phyloP scores from a whole-genome alignment of 2,888 invertebrate species.

The Agonopterix arenella region DNA sequence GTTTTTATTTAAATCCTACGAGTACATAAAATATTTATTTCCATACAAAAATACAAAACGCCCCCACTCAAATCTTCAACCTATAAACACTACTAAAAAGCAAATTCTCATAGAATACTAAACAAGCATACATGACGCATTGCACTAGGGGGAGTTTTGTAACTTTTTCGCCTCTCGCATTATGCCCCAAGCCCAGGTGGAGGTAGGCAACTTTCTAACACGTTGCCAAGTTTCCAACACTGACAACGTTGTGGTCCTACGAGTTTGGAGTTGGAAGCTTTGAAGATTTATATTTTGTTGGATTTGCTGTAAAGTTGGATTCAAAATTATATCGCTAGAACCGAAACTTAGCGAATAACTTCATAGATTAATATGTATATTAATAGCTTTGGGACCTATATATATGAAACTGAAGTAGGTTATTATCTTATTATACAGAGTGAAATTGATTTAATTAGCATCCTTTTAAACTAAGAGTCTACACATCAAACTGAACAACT shows the following conservation, averaged over 20 bases:
- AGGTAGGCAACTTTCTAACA: not conserved
- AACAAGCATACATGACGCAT: slow-evolving; percentile 24
- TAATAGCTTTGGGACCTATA: too few species aligned
- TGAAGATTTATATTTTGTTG: not conserved
- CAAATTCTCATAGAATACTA: slow-evolving; percentile 22
- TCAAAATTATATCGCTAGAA: too few species aligned
- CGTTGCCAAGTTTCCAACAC: slow-evolving; percentile 6
- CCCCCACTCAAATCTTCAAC: not conserved
- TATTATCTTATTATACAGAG: too few species aligned
- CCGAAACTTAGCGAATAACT: too few species aligned
- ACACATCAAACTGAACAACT: too few species aligned
- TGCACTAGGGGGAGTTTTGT: slow-evolving; percentile 21
- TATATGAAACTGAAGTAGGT: too few species aligned
- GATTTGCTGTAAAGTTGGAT: too few species aligned
- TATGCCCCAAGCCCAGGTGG: not conserved
- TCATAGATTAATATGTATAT: too few species aligned
- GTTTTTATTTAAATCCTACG: too few species aligned
- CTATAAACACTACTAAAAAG: slow-evolving; percentile 9
- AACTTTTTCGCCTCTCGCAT: slow-evolving; percentile 16
- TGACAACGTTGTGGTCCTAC: not conserved
- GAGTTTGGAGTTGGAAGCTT: not conserved
- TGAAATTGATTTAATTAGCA: too few species aligned
- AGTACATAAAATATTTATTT: too few species aligned
- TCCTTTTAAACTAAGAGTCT: too few species aligned
- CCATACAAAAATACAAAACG: slow-evolving; percentile 1